Evolutionary conservation across 2,797 vertebrate species (phyloP), one percentile per base, ranked within the genome.

Genomic region (Hippopotamyrus pictus): DNA sequence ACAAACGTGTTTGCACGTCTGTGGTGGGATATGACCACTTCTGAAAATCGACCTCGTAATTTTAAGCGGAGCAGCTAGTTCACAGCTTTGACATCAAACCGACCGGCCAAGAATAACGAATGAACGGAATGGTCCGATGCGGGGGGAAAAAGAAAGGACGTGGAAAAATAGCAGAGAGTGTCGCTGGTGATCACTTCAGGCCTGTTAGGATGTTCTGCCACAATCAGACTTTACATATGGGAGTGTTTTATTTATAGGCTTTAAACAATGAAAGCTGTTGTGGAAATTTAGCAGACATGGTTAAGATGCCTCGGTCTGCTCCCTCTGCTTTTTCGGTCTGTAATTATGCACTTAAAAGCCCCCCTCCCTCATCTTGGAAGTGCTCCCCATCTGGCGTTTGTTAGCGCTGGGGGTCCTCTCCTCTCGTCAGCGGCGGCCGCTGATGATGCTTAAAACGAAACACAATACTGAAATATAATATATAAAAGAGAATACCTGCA

Each of bases 381-480:
- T n/a, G 51, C 85, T 57, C 14, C 22, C 53, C 82, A 37, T 57
- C 51, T 54, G 51, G 5, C 57, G 85, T 87, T 29, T 57, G 50
- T 33, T 29, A 87, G 25, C 6, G 17, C 25, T 48, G 44, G 82
- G 82, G 79, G 44, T 84, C 79, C 79, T 50, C 44, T 46, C 6
- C n/a, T 50, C 50, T 11, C 8, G 22, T 54, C 50, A 19, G 19
- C 9, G 8, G 62, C 62, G 0, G 41, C 82, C 19, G 51, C 25
- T 53, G 51, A 41, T 41, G 37, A 88, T 11, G 54, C 37, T 65
- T 6, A 25, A 48, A 88, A 8, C 5, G 57, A 62, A 62, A 88
- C 33, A 65, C 19, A 88, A 88, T 19, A 48, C 57, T 62, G 86
- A 88, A 88, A 88, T 44, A 65, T 62, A 88, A 88, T 62, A 87